Evolutionary conservation across 1,140 invertebrate genomes (phyloP), one percentile per base, ranked within the genome.

Genomic region (Lepidurus arcticus): DNA sequence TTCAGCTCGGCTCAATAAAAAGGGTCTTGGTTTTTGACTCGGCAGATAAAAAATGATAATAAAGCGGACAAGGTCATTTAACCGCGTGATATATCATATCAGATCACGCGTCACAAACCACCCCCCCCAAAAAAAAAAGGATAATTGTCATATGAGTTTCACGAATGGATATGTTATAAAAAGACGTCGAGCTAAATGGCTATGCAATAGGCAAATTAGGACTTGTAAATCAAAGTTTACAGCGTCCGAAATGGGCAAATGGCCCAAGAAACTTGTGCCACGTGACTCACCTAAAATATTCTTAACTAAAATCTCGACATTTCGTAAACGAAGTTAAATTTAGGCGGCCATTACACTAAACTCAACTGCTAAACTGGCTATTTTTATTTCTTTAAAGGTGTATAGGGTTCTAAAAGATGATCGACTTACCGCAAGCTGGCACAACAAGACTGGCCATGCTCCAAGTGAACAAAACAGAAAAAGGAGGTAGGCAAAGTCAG

Each of bases 171-270:
- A 9, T 21, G 13, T 65, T 65, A 65, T 65, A 21, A 65, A 65
- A 65, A 21, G 21, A 65, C 53, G 16, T 7, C 53, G 16, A 65
- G 53, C 7, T 65, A 65, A 65, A 65, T 65, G 53, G 53, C 6
- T 65, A 65, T 65, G 21, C 7, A 21, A 65, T 21, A 65, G 53
- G 53, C 53, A 65, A 21, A 65, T 65, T 65, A 65, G 53, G 53
- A n/a, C 53, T 65, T 65, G 53, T 65, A 65, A 65, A 65, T 65
- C 53, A 65, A n/a, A 65, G 53, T 65, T 65, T 65, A 65, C 13
- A 21, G n/a, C 53, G n/a, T 65, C 53, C 21, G 5, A 21, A 65
- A 65, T 21, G 53, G 53, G 53, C 53, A 65, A 9, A 1, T 13
- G 6, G 53, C 53, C 53, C n/a, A 21, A 21, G 34, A 34, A 34